These are phyloP conservation scores for Spisula solida DNA, from an alignment of 2,888 invertebrate species.

Conservation along the genomic window DNA sequence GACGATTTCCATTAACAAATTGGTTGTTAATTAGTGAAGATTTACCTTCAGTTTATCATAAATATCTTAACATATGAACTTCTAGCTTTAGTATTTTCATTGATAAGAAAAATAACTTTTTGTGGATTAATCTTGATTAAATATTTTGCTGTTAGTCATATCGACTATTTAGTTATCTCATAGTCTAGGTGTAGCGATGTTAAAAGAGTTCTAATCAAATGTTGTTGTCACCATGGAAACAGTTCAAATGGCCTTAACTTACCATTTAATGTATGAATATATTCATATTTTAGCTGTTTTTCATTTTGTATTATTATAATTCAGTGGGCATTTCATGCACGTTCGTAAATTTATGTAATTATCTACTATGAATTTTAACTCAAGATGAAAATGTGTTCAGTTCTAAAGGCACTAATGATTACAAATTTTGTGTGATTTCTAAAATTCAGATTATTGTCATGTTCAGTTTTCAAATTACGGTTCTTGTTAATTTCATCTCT, in stretches of 20 bases:
- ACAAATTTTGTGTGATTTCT: too few relatives aligned
- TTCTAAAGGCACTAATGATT: not conserved
- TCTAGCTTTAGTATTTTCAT: not conserved
- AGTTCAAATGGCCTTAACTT: constrained; percentile 24
- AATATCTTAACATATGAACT: not conserved
- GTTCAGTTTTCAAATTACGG: not conserved
- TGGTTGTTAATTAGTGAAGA: too few relatives aligned
- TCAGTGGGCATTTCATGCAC: not conserved
- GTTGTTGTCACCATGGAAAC: not conserved
- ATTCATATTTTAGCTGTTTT: not conserved
- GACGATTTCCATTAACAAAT: too few relatives aligned
- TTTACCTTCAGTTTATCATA: not conserved
- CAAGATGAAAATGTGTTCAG: not conserved
- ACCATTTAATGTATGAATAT: not conserved
- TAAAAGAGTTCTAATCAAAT: not conserved
- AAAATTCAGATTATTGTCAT: not conserved
- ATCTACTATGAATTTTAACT: not conserved
- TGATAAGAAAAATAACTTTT: not conserved
- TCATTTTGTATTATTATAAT: not conserved
- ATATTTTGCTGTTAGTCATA: not conserved
- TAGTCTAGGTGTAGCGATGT: not conserved
- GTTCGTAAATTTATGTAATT: not conserved
- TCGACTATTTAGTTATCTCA: not conserved
- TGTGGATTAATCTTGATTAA: not conserved
- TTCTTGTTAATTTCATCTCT: not conserved